A percentile compares a stretch with the other conserved stretches of the same genome.
Evolutionary conservation across 2,113 vertebrate genomes (phyloP).

Genomic region (Tor tambroides): DNA sequence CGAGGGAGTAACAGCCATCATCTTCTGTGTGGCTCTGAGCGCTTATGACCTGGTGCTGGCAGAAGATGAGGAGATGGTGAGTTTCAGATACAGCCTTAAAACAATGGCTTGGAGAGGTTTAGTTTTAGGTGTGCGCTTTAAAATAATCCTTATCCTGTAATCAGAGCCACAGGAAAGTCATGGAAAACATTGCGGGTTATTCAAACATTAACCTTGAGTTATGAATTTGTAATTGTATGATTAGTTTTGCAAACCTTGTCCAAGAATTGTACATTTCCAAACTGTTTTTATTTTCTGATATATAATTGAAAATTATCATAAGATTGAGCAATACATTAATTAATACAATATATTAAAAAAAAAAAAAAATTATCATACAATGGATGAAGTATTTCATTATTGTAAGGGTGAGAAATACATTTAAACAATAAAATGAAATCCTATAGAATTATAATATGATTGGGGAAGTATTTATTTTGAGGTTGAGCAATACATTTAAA

Average conservation of each 20-base stretch:
- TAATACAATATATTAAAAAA: no score
- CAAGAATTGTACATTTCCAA: not conserved
- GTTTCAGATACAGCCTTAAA: not conserved
- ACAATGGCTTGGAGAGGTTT: not conserved
- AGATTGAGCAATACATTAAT: no score
- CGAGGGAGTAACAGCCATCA: slow-evolving; percentile 97
- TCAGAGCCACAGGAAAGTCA: not conserved
- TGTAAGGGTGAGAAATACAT: no score
- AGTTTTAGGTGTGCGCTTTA: not conserved
- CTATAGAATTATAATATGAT: no score
- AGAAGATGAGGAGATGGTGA: slow-evolving; percentile 99
- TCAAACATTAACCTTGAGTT: not conserved
- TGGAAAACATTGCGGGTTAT: not conserved
- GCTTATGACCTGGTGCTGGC: slow-evolving; percentile 97
- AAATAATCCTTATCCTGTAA: not conserved
- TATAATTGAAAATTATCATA: no score
- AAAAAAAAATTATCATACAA: no score
- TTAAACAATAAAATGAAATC: no score
- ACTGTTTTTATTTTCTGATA: no score
- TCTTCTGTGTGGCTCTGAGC: slow-evolving; percentile 96
- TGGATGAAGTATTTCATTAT: no score
- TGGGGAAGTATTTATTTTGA: not conserved
- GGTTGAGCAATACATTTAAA: not conserved
- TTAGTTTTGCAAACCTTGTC: not conserved
- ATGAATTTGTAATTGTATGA: not conserved